Evolutionary conservation across 2,888 invertebrate genomes (phyloP), one percentile per base, ranked within the genome.

Genomic region (Polymixis flavicincta): DNA sequence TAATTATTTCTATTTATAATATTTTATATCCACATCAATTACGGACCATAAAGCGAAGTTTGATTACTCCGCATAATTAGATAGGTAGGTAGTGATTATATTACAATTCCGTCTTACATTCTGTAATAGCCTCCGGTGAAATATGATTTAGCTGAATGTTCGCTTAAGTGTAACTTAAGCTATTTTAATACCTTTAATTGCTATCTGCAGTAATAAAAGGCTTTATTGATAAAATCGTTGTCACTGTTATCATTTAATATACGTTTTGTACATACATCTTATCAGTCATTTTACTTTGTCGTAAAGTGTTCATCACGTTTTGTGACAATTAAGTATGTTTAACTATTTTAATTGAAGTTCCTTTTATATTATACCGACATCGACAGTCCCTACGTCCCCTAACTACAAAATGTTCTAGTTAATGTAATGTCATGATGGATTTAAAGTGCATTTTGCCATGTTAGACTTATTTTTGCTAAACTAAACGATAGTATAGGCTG

Each of bases 171-270:
- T 37, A 32, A 19, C 14, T 50, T 66, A 83, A 71, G 57, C 59
- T 59, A 61, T 60, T 63, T 77, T 72, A 71, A 75, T 55, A 54
- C 61, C 65, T 25, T 61, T 70, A 55, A 84, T 70, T 71, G 54
- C 22, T 22, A n/a, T 55, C 59, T 76, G 66, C 66, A 70, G 61
- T 76, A n/a, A 81, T 84, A 72, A 81, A 81, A 72, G 72, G 69
- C 71, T 85, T 64, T 70, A 48, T 60, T 67, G 85, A 84, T 82
- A 85, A 81, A 59, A 66, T 60, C 32, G 11, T 57, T 82, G 71
- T 76, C 32, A 7, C 22, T 60, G 48, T 66, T 42, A 66, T 66
- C 6, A 69, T 80, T 70, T 32, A 67, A 50, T 70, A 59, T 66
- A 52, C 59, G 9, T 71, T 66, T 70, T 63, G n/a, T 59, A 50